Evolutionary conservation across 1,140 invertebrate species (phyloP), one percentile per base, ranked within the genome.

Genomic region (Bombyx mandarina): DNA sequence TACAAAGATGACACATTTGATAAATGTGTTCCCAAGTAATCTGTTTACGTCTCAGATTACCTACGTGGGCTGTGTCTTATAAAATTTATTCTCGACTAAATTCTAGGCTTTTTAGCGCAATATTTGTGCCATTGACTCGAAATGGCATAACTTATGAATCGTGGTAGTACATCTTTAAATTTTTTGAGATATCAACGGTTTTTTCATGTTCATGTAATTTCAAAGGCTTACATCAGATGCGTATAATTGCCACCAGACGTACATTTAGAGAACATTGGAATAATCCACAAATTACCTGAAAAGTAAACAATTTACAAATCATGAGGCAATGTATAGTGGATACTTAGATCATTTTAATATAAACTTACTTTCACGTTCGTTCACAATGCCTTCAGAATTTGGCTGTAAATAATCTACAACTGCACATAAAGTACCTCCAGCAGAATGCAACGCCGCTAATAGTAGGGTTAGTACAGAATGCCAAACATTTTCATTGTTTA

Each of bases 261-360:
- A 62, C 81, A 86, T 64, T 82, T 86, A 0, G 81, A 86, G 56
- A 79, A 84, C 71, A 86, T 69, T 1, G 81, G 83, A 63, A 86
- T 71, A 54, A 84, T 69, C 83, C 83, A 86, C 51, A 83, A 57
- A 44, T 71, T 78, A 67, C 81, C 82, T 86, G 52, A 52, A 62
- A 65, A 18, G 60, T 65, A 58, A 42, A 18, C 58, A 56, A 55
- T 35, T 43, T 35, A 8, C 45, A 47, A 47, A 47, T 47, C 45
- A 47, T 5, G 9, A 47, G 7, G 4, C 45, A 47, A 47, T 8
- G 6, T 9, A 4, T 10, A n/a, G 8, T 4, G 1, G 12, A 18
- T 46, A 12, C 6, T 8, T 9, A 7, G 1, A 46, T 46, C 8
- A 46, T 46, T 46, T 46, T 46, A 46, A 9, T 46, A 4, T 35